Conservation (phyloP, 2,797 vertebrate species). For the Macrochelys suwanniensis region DNA sequence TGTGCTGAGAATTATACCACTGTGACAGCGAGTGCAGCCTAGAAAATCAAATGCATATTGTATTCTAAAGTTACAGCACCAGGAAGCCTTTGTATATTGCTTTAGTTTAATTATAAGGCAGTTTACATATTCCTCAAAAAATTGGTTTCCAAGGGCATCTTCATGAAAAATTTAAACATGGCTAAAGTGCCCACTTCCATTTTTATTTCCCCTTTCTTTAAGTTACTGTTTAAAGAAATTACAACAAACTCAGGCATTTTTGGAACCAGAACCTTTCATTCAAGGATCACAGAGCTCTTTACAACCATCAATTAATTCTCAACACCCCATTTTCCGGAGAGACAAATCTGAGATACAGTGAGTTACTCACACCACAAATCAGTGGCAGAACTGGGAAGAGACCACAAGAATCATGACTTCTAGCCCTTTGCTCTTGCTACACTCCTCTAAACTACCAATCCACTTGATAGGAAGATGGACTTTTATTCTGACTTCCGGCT, state of each 20-base stretch:
- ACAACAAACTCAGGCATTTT: background rate
- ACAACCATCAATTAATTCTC: slow-evolving; percentile 4
- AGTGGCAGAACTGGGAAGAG: background rate
- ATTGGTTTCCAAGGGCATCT: slow-evolving; percentile 25
- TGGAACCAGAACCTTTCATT: slow-evolving; percentile 10
- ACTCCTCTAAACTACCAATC: background rate
- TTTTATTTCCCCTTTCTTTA: slow-evolving; percentile 37
- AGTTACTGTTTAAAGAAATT: slow-evolving; percentile 41
- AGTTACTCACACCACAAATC: background rate
- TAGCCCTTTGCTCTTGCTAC: background rate
- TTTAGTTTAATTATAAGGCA: slow-evolving; percentile 67
- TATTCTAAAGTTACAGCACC: slow-evolving; percentile 60
- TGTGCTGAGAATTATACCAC: slow-evolving; percentile 33
- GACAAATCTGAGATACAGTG: background rate
- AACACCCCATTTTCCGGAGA: background rate
- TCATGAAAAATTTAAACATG: slow-evolving; percentile 1
- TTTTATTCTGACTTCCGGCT: rapidly evolving
- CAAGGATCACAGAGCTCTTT: background rate
- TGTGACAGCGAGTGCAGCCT: slow-evolving; percentile 57
- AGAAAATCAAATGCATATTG: slow-evolving; percentile 69
- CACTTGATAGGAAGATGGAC: background rate
- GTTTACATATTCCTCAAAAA: slow-evolving; percentile 65
- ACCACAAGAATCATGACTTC: background rate
- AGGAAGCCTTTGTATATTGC: slow-evolving; percentile 56
- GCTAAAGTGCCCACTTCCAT: slow-evolving; percentile 5